phyloP scores from a whole-genome alignment of 2,797 vertebrate genomes.

The Pogoniulus pusillus region DNA sequence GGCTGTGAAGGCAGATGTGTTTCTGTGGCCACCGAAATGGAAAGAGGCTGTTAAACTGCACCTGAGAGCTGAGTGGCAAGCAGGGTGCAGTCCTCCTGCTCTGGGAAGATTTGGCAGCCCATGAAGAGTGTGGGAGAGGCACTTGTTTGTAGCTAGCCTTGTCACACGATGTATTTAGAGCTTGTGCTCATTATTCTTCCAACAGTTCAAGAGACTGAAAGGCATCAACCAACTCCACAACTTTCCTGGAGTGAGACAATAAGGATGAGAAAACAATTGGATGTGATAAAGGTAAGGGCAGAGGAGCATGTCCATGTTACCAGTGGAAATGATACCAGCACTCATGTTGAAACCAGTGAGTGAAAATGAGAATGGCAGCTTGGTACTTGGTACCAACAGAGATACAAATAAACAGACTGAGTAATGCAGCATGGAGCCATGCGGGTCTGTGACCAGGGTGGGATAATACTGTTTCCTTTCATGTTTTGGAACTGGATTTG shows the following conservation, averaged over 20 bases:
- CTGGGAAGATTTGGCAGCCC: neutral
- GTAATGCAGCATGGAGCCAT: neutral
- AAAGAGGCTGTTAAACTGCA: neutral
- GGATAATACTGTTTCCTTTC: neutral
- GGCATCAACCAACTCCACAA: neutral
- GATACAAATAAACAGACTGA: neutral
- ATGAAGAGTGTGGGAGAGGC: neutral
- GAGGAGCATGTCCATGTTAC: neutral
- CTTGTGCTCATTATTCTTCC: neutral
- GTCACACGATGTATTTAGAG: neutral
- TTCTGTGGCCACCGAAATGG: neutral
- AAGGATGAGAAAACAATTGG: neutral
- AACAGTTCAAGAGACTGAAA: neutral
- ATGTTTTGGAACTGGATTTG: neutral
- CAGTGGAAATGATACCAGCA: neutral
- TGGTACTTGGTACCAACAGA: neutral
- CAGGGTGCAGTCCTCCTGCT: neutral
- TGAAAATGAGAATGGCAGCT: neutral
- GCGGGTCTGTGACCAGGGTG: neutral
- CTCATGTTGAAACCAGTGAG: neutral
- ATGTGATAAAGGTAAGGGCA: neutral
- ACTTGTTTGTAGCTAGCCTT: neutral
- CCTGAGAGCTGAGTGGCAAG: neutral
- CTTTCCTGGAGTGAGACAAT: neutral
- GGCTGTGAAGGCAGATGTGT: neutral